Conservation (phyloP, 2,113 vertebrate species). For the Regulus satrapa region DNA sequence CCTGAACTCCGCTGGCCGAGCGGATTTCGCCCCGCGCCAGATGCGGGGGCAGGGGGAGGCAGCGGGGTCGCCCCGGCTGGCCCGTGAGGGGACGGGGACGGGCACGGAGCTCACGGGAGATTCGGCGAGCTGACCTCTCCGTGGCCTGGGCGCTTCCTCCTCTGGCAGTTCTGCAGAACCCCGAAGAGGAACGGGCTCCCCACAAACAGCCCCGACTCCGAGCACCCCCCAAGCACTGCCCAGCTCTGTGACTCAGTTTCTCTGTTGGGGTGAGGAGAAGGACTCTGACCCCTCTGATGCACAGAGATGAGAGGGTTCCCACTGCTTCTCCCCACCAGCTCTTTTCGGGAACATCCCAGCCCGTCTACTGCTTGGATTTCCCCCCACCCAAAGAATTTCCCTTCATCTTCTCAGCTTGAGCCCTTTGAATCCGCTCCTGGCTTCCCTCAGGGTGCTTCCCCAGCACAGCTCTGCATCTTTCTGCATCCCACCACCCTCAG, state of each 20-base stretch:
- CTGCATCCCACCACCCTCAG: not conserved
- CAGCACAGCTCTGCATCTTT: not conserved
- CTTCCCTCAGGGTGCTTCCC: not conserved
- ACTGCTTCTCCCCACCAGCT: not conserved
- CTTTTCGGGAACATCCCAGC: not conserved
- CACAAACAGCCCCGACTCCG: fast-evolving
- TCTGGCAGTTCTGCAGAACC: not conserved
- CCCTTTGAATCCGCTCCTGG: not conserved
- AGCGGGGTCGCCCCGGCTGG: fast-evolving
- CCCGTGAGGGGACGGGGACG: not conserved
- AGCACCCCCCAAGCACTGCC: not conserved
- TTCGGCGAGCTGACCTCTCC: fast-evolving
- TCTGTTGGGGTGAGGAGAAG: fast-evolving
- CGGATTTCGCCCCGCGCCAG: fast-evolving
- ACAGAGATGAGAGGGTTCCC: fast-evolving
- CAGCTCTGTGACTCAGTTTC: not conserved
- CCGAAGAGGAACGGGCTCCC: not conserved
- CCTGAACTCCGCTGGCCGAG: not conserved
- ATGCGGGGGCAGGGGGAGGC: not conserved
- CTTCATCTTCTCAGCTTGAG: not conserved
- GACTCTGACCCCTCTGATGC: fast-evolving
- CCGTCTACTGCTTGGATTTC: not conserved
- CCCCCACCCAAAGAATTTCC: not conserved
- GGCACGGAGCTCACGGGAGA: fast-evolving
- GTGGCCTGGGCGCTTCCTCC: not conserved